These are phyloP conservation scores for Anagyrus pseudococci DNA, from an alignment of 2,888 invertebrate genomes.

Conservation along the genomic window DNA sequence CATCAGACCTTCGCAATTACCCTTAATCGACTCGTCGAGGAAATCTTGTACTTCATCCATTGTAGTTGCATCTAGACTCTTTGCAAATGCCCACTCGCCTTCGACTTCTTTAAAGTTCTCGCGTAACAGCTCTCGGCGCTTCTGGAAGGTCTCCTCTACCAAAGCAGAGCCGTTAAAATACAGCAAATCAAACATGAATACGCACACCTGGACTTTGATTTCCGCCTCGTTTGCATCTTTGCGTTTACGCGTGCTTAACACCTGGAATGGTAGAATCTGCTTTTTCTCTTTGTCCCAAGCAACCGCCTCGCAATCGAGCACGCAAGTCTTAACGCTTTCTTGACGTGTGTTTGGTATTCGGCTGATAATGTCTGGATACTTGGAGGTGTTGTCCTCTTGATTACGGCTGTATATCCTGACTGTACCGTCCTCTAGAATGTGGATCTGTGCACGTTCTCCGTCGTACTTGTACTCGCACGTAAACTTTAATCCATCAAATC, in stretches of 20 bases:
- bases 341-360: constrained; percentile 70
- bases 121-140: constrained; percentile 76
- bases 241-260: constrained; percentile 92
- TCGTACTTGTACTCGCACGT: constrained; percentile 99
- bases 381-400: constrained; percentile 91
- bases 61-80: constrained; percentile 78
- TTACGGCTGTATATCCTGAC: constrained; percentile 92
- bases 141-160: constrained; percentile 77
- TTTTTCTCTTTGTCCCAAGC: constrained; percentile 90
- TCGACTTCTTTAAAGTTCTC: constrained; percentile 74
- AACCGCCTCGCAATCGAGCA: constrained; percentile 96
- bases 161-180: constrained; percentile 88
- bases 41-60: constrained; percentile 94
- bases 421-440: constrained; percentile 70
- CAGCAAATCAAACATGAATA: constrained; percentile 95
- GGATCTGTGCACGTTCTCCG: constrained; percentile 94
- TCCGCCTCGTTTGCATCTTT: constrained; percentile 82
- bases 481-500: constrained; percentile 82
- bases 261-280: constrained; percentile 95
- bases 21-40: constrained; percentile 91
- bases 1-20: constrained; percentile 98
- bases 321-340: constrained; percentile 75
- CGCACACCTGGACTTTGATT: constrained; percentile 89
- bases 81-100: constrained; percentile 91
- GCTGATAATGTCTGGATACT: constrained; percentile 93